Evolutionary conservation across 2,113 vertebrate species (phyloP).

Genomic region (Dasypus novemcinctus): DNA sequence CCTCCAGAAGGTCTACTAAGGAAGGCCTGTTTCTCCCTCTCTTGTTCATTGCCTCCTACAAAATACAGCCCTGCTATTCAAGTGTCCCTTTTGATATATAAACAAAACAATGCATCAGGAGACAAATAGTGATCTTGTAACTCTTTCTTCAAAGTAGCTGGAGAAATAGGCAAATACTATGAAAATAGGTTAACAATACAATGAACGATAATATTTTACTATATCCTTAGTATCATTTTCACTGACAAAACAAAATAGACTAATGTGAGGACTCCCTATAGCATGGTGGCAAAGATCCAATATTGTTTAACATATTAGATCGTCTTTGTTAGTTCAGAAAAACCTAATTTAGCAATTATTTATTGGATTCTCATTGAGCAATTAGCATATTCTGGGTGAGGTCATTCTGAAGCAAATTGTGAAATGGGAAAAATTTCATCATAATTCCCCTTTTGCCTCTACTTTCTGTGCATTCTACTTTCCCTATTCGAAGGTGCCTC

Average conservation of each 20-base stretch:
- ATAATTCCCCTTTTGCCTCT: background rate
- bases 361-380: background rate
- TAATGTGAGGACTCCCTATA: background rate
- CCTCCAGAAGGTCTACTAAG: background rate
- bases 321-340: conserved; percentile 8
- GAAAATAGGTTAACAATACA: background rate
- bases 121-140: conserved; percentile 43
- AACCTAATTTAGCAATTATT: conserved; percentile 15
- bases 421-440: background rate
- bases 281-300: background rate
- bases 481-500: background rate
- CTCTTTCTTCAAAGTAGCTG: background rate
- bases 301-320: background rate
- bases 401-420: background rate
- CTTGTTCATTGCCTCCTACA: background rate
- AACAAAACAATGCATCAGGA: background rate
- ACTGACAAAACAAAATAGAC: background rate
- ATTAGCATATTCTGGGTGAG: background rate
- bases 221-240: background rate
- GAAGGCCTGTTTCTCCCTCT: background rate
- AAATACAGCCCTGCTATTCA: background rate
- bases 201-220: background rate
- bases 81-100: background rate
- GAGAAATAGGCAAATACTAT: background rate
- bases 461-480: background rate